Conservation (phyloP, 1,140 invertebrate genomes). For the Aphelenchoides fujianensis region DNA sequence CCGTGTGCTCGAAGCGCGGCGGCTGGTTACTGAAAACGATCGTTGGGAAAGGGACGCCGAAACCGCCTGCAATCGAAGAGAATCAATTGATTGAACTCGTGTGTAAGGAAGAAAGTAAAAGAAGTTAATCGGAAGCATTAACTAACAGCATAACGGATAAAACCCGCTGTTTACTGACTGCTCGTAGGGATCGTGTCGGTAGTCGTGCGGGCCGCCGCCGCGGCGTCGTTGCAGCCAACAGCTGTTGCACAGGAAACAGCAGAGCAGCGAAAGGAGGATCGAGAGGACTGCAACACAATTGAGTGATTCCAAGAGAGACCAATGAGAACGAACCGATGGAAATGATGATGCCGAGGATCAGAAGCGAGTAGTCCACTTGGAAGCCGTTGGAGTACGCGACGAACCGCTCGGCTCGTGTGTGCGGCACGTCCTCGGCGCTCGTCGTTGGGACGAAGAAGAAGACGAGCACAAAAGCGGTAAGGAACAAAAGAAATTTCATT, state of each 20-base stretch:
- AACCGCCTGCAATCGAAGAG: conserved; percentile 41
- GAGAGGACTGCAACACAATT: no score
- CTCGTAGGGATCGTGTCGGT: no score
- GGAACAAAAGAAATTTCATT: no score
- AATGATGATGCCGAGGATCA: conserved; percentile 38
- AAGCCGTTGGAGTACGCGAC: no score
- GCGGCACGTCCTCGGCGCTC: no score
- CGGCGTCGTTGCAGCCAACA: conserved; percentile 47
- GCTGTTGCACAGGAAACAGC: conserved; percentile 45
- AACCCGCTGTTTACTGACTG: conserved; percentile 40
- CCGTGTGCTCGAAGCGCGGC: conserved; percentile 32
- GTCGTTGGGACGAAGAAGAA: no score
- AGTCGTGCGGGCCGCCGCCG: conserved; percentile 36
- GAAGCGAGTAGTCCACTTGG: conserved; percentile 41
- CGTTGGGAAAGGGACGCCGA: conserved; percentile 45
- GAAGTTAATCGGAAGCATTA: conserved; percentile 27
- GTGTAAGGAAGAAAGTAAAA: conserved; percentile 15
- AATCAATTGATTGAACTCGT: no score
- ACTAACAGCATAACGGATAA: conserved; percentile 46
- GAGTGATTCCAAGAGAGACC: no score
- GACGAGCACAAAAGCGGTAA: no score
- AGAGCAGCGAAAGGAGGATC: conserved; percentile 21
- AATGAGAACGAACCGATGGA: no score
- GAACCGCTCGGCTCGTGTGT: no score
- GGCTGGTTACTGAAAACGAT: conserved; percentile 47